Conservation (phyloP, 2,113 vertebrate species). For the Rhinolophus sinicus region DNA sequence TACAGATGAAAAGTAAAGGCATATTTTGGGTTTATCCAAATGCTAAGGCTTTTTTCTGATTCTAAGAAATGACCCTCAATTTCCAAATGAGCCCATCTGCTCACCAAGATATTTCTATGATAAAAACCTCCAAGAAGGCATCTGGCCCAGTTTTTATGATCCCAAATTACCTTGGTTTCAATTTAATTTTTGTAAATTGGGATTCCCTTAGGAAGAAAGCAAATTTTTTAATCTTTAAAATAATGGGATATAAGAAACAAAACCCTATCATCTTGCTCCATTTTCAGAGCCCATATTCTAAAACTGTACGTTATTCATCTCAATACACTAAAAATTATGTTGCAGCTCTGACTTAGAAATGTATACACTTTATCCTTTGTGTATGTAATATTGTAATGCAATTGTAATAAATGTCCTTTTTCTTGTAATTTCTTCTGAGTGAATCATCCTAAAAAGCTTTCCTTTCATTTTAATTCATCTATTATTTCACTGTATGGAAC, state of each 20-base stretch:
- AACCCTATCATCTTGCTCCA: neutral
- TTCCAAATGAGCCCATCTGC: constrained; percentile 61
- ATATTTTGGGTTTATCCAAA: constrained; percentile 46
- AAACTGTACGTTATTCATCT: constrained; percentile 48
- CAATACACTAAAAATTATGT: constrained; percentile 22
- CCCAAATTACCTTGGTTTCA: constrained; percentile 60
- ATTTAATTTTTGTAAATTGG: constrained; percentile 62
- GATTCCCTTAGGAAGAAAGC: constrained; percentile 59
- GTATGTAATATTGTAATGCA: constrained; percentile 44
- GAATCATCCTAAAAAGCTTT: constrained; percentile 53
- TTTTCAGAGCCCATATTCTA: constrained; percentile 48
- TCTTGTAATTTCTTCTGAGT: constrained; percentile 24
- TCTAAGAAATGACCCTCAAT: constrained; percentile 66
- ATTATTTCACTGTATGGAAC: constrained; percentile 45
- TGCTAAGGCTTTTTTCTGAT: constrained; percentile 52
- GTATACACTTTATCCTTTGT: constrained; percentile 14
- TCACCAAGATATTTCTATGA: constrained; percentile 56
- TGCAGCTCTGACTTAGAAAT: constrained; percentile 27
- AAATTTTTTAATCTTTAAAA: constrained; percentile 56
- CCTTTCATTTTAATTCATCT: constrained; percentile 50
- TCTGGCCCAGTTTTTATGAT: constrained; percentile 47
- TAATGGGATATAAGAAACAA: constrained; percentile 48
- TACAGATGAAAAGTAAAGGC: constrained; percentile 59
- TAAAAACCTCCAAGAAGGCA: constrained; percentile 56
- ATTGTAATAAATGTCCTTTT: neutral